Evolutionary conservation across 2,797 vertebrate species (phyloP), one percentile per base, ranked within the genome.

Genomic region (Mionectes olivaceus): DNA sequence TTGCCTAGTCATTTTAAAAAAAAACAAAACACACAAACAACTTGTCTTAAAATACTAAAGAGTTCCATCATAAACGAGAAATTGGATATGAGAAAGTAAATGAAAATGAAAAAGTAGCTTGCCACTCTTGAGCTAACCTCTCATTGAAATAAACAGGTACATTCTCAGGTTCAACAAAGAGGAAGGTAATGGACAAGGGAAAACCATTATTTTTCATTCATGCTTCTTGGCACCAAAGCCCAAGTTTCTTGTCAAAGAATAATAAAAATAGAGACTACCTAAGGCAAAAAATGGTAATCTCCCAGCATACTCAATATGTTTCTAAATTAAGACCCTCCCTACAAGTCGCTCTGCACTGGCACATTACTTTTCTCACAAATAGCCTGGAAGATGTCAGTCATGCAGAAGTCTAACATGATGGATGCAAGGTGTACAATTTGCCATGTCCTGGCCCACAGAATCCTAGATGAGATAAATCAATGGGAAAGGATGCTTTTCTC

Each of bases 1-100:
- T 89, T 96, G 47, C 37, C 70, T 90, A 61, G 83, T 85, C 61
- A 41, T 11, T 69, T 64, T 87, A 19, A 43, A 44, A 44, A 19
- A 19, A 44, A 44, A 44, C 15, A 43, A 43, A 43, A 43, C 7
- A 19, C 18, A 19, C 43, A 44, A 44, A 21, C 44, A 46, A 23
- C 6, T 23, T 5, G 30, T 55, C 74, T 85, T 80, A 46, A 82
- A 93, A 85, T 23, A 49, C 77, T 85, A 82, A 90, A 80, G 87
- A 91, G 90, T 83, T 80, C 53, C 41, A 86, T 88, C 89, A 86
- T 60, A 81, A 83, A 95, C 53, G 37, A 94, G 65, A 95, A 96
- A 93, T 69, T 41, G 43, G 49, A 93, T 87, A 59, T 76, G 61
- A 76, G 50, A 69, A 92, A 89, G 80, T 75, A 95, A 91, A 91